Conservation (phyloP, 2,888 invertebrate genomes). For the Ectemnius lituratus region DNA sequence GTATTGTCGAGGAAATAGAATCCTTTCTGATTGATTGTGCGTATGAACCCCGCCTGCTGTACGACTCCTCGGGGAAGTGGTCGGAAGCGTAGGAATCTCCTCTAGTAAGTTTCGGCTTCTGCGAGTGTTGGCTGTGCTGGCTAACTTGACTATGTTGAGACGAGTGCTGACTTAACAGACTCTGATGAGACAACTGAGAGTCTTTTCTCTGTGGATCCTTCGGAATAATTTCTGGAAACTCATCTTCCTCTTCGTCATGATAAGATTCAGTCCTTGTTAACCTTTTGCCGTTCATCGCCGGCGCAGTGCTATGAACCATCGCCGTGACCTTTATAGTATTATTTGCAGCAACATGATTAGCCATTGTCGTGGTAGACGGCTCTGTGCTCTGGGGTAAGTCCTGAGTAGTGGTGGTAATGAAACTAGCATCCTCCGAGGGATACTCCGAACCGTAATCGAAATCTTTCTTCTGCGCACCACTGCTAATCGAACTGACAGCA, state of each 20-base stretch:
- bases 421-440: slow-evolving; percentile 67
- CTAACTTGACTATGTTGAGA: slow-evolving; percentile 59
- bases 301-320: slow-evolving; percentile 72
- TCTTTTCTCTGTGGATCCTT: slow-evolving; percentile 71
- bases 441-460: slow-evolving; percentile 71
- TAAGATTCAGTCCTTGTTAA: slow-evolving; percentile 70
- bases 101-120: slow-evolving; percentile 70
- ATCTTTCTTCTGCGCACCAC: slow-evolving; percentile 70
- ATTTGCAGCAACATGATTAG: slow-evolving; percentile 66
- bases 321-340: slow-evolving; percentile 77
- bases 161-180: slow-evolving; percentile 64
- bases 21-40: slow-evolving; percentile 64
- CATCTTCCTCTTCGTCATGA: slow-evolving; percentile 69
- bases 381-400: slow-evolving; percentile 65
- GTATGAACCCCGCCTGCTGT: slow-evolving; percentile 62
- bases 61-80: slow-evolving; percentile 68
- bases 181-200: slow-evolving; percentile 69
- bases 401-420: slow-evolving; percentile 58
- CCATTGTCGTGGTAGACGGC: slow-evolving; percentile 72
- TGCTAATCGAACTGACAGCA: slow-evolving; percentile 77
- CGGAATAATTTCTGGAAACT: slow-evolving; percentile 67
- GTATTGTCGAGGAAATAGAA: slow-evolving; percentile 68
- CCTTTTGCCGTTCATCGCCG: slow-evolving; percentile 77
- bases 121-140: slow-evolving; percentile 60
- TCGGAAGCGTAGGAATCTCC: slow-evolving; percentile 73